These are phyloP conservation scores for Muscicapa adusta DNA, from an alignment of 2,113 vertebrate species.

Conservation along the genomic window DNA sequence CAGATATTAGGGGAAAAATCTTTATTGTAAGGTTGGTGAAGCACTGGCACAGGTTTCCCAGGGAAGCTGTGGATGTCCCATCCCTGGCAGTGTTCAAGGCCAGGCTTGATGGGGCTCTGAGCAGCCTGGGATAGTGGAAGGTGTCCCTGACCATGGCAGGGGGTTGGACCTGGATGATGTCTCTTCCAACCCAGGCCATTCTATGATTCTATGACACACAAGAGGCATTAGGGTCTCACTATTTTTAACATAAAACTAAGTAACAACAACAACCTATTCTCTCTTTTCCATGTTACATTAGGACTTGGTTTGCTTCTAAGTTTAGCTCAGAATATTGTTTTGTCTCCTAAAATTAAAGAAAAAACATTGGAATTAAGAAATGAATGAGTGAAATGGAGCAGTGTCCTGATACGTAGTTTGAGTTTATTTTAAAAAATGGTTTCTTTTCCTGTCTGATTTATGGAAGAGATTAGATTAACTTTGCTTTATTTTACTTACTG, in stretches of 20 bases:
- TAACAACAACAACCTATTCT: not conserved
- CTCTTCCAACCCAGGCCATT: not conserved
- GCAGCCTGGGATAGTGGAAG: accelerated
- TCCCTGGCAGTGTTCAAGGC: not conserved
- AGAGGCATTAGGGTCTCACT: not conserved
- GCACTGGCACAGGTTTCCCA: not conserved
- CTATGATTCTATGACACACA: not conserved
- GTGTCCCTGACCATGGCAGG: not conserved
- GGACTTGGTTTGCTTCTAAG: slow-evolving; percentile 64
- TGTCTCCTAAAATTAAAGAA: slow-evolving; percentile 5
- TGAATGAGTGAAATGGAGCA: not conserved
- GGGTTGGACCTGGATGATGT: not conserved
- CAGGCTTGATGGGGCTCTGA: not conserved
- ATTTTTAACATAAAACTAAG: not conserved
- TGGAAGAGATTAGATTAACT: not conserved
- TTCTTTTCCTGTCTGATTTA: not conserved
- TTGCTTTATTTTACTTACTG: not conserved
- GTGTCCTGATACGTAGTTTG: not conserved
- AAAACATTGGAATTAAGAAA: not conserved
- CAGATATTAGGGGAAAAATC: not conserved
- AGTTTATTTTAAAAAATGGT: not conserved
- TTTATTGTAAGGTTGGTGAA: not conserved
- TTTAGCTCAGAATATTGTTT: slow-evolving; percentile 59
- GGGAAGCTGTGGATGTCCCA: not conserved
- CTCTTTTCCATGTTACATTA: slow-evolving; percentile 49